Evolutionary conservation across 2,113 vertebrate genomes (phyloP), one percentile per base, ranked within the genome.

Genomic region (Pelecanoides urinatrix): DNA sequence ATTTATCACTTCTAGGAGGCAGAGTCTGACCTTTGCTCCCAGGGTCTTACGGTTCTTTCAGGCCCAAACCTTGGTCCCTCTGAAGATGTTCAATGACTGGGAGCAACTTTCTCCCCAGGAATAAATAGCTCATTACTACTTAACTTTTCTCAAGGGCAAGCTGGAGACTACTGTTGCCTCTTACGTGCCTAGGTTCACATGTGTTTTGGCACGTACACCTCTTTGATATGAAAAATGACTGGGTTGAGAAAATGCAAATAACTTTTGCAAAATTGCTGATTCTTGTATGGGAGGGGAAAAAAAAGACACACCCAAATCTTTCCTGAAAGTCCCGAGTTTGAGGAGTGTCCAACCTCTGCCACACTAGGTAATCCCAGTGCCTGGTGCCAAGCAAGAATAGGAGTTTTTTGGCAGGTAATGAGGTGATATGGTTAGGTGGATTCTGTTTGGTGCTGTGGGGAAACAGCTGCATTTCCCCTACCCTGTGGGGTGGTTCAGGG

Each of bases 221-320:
- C 71, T 83, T 86, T 91, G 95, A 94, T 95, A 94, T 47, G 88
- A 96, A 90, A 83, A 88, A 73, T 32, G 7, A 53, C 78, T 90
- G 36, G 58, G 72, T 65, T 91, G 77, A 82, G 77, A 91, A 94
- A 79, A 96, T 88, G 95, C 70, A 96, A 96, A 96, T 91, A 3
- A 40, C 22, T 94, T 83, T 65, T 93, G 59, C 50, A 74, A 55
- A 95, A 80, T 30, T 95, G 95, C 91, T 95, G 96, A 92, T 95
- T 94, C 74, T 76, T 79, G 8, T 61, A 73, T 61, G 81, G 63
- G 15, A 32, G 45, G 45, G 25, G 50, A 53, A 18, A 38, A 76
- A 65, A 47, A 67, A 82, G 5, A 22, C 2, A 2, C 27, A 49
- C 55, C 36, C 36, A 76, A 49, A 75, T 78, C 74, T 94, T 92